Evolutionary conservation across 2,797 vertebrate species (phyloP), one percentile per base, ranked within the genome.

Genomic region (Calcarius lapponicus): DNA sequence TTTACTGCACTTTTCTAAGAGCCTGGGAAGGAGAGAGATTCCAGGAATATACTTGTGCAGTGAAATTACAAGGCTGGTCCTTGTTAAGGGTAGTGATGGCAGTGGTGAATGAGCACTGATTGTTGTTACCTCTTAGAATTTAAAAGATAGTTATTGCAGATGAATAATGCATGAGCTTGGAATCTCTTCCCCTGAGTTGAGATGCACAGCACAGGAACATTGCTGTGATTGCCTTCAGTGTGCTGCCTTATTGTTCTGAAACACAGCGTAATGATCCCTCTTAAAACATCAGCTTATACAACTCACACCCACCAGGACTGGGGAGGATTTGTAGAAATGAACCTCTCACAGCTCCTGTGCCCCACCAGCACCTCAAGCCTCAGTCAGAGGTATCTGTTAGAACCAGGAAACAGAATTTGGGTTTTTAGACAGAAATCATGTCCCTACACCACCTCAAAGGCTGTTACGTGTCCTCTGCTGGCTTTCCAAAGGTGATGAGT

Each of bases 121-220:
- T 84, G 76, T 70, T 94, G 88, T 91, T 90, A 80, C 81, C 60
- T 80, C 58, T 58, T 71, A 38, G 11, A 43, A 83, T 91, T 93
- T 86, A 61, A 57, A 80, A 47, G 50, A 38, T 21, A 50, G 76
- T 36, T 95, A 48, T 26, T 74, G 80, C 80, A 62, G 61, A 83
- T 95, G 72, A 96, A 96, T 95, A 91, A 97, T 90, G 62, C 32
- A 95, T 85, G 29, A 93, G 61, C 62, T 73, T 66, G 71, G 85
- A 88, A 93, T 88, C 54, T 58, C 74, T 90, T 95, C 93, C 75
- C 34, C 62, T 19, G 54, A 66, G 76, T 45, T 66, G 93, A 86
- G 64, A 38, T 32, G 80, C 73, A 71, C 26, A 51, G 90, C 76
- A 51, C 75, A 58, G 61, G 54, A 58, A 8, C 38, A 7, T 45